Conservation (phyloP, 2,888 invertebrate species). For the Conus canariensis region DNA sequence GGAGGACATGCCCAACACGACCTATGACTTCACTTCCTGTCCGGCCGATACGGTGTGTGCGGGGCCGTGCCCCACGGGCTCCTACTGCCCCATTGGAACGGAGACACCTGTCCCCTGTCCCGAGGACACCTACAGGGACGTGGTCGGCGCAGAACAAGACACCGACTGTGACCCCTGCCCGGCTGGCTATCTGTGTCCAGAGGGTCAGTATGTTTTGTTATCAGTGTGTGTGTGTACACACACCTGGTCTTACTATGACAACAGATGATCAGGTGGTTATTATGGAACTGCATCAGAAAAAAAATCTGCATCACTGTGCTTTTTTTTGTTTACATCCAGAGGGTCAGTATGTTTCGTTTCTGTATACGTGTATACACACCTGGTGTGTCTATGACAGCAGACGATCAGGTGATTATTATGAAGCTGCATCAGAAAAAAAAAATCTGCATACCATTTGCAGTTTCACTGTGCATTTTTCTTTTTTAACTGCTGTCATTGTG, state of each 20-base stretch:
- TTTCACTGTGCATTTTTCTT: too few species aligned
- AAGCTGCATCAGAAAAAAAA: too few species aligned
- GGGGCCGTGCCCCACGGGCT: constrained; percentile 74
- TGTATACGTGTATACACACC: too few species aligned
- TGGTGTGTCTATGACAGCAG: too few species aligned
- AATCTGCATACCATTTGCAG: too few species aligned
- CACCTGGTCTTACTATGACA: background rate
- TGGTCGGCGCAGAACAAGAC: constrained; percentile 64
- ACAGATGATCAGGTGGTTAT: too few species aligned
- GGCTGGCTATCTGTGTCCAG: constrained; percentile 72
- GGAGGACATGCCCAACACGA: constrained; percentile 65
- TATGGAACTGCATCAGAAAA: too few species aligned
- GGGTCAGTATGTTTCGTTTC: too few species aligned
- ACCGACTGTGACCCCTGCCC: constrained; percentile 73
- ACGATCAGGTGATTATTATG: too few species aligned
- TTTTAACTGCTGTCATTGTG: too few species aligned
- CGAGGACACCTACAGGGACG: constrained; percentile 68
- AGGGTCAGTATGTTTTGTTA: constrained; percentile 58
- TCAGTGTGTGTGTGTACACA: background rate
- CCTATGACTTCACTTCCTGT: constrained; percentile 59
- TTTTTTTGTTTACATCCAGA: too few species aligned
- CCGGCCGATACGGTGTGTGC: constrained; percentile 67
- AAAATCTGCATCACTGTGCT: too few species aligned
- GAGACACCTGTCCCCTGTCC: constrained; percentile 71
- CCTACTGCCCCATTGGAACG: constrained; percentile 71